Conservation (phyloP, 2,888 invertebrate species). For the Dicyrtoma fusca region DNA sequence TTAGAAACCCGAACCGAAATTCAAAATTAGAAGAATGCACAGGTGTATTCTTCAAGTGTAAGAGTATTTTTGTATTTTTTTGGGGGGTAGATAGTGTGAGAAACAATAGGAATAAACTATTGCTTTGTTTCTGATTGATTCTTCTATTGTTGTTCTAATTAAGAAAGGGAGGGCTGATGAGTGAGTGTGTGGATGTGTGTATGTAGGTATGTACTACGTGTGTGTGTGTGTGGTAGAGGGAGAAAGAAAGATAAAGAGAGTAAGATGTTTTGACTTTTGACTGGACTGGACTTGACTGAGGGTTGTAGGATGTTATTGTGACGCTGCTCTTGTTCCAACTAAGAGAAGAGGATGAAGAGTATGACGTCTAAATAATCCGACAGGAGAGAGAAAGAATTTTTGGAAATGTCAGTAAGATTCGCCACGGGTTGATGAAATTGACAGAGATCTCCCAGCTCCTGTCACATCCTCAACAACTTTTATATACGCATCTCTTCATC, state of each 20-base stretch:
- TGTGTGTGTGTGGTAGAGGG: too few relatives aligned
- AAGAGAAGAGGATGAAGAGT: slow-evolving; percentile 33
- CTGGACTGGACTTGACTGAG: not conserved
- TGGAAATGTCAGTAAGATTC: slow-evolving; percentile 57
- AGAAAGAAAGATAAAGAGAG: too few relatives aligned
- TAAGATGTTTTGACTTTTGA: not conserved
- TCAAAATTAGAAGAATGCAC: too few relatives aligned
- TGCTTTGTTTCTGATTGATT: not conserved
- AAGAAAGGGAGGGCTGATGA: slow-evolving; percentile 41
- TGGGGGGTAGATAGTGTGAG: too few relatives aligned
- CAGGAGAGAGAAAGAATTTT: slow-evolving; percentile 28
- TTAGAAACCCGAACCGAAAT: too few relatives aligned
- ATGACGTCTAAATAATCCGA: slow-evolving; percentile 54
- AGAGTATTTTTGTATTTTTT: too few relatives aligned
- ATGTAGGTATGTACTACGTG: not conserved
- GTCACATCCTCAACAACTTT: slow-evolving; percentile 48
- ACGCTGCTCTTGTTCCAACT: slow-evolving; percentile 35
- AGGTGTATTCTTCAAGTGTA: too few relatives aligned
- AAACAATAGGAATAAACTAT: not conserved
- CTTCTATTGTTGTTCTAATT: slow-evolving; percentile 32
- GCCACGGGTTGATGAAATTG: slow-evolving; percentile 57
- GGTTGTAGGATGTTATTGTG: slow-evolving; percentile 33
- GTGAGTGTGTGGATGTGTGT: slow-evolving; percentile 11
- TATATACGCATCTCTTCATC: slow-evolving; percentile 51
- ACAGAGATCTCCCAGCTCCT: slow-evolving; percentile 54